These are phyloP conservation scores for Poecilus cupreus DNA, from an alignment of 2,888 invertebrate genomes.

Conservation along the genomic window DNA sequence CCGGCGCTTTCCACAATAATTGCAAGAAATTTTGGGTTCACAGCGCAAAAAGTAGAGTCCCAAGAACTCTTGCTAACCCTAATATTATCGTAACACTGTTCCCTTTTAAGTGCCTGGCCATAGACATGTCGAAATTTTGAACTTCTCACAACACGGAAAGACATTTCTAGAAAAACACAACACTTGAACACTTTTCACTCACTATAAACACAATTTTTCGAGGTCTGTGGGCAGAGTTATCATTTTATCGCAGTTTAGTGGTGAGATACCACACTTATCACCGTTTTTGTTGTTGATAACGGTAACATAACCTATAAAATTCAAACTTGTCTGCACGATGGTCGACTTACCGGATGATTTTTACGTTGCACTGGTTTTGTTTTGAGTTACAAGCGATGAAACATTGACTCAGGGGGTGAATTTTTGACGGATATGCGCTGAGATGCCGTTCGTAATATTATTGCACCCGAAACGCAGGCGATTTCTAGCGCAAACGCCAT, in stretches of 20 bases:
- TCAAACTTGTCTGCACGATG: neutral
- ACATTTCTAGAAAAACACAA: conserved; percentile 81
- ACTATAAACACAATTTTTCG: neutral
- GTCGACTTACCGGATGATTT: neutral
- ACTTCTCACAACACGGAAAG: conserved; percentile 96
- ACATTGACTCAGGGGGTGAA: conserved; percentile 15
- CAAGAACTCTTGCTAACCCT: conserved; percentile 98
- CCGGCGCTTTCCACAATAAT: conserved; percentile 98
- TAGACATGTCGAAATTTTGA: conserved; percentile 98
- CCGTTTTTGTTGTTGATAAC: conserved; percentile 7
- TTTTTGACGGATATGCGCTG: neutral
- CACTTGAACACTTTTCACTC: neutral
- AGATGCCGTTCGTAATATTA: neutral
- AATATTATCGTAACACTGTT: conserved; percentile 98
- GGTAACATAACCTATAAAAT: conserved; percentile 38
- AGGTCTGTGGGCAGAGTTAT: neutral
- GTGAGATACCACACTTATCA: conserved; percentile 36
- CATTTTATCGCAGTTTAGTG: neutral
- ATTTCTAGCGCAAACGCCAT: conserved; percentile 76
- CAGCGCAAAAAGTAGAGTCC: conserved; percentile 98
- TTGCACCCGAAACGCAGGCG: conserved; percentile 69
- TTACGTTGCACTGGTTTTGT: neutral
- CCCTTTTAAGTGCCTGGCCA: conserved; percentile 92
- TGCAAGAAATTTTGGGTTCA: conserved; percentile 98
- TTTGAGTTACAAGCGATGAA: neutral